Base-by-base conservation (phyloP, 2,888 invertebrate species). In the Epirrhoe tristata region DNA sequence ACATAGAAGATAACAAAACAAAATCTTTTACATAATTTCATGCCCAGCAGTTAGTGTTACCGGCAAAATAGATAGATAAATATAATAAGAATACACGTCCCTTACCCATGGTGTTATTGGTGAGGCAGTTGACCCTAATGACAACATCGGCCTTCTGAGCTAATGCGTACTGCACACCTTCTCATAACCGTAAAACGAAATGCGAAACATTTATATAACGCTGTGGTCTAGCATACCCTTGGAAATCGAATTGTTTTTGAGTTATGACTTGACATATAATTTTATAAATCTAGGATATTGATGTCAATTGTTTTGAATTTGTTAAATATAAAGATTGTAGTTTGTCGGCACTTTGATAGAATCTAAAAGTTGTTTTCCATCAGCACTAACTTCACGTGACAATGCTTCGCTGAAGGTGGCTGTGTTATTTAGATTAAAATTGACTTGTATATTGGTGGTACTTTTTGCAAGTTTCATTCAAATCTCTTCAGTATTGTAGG, bases 61-160 rank as follows among this genome's bases (percentile, higher is more conserved):
- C 24, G 24, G 3, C 24, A 2, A 3, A 24, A 24, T 24, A 24
- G 24, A 24, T 24, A 24, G 24, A 24, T 1, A 24, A 24, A 3
- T 36, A 10, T 36, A 36, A 36, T 6, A 59, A 48, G 24, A 32
- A 14, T 16, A 50, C 4, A 48, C 24, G 46, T 54, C 31, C 32
- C 56, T 39, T 48, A 16, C n/a, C 51, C 59, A 56, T 66, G 58
- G 59, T 63, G 55, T 80, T 82, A 66, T 63, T 64, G 78, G 79
- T 78, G 59, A 56, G 82, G 81, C 77, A 81, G 84, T 86, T 89
- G 89, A 90, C 89, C 89, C 86, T 87, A 90, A 91, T 91, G 86
- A 88, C 85, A 83, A 72, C 76, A 77, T 69, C 79, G 88, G 77
- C 90, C 90, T 90, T 86, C 85, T 81, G 76, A 63, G 66, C 70